phyloP scores from a whole-genome alignment of 1,140 invertebrate species.

The Scylla paramamosain region DNA sequence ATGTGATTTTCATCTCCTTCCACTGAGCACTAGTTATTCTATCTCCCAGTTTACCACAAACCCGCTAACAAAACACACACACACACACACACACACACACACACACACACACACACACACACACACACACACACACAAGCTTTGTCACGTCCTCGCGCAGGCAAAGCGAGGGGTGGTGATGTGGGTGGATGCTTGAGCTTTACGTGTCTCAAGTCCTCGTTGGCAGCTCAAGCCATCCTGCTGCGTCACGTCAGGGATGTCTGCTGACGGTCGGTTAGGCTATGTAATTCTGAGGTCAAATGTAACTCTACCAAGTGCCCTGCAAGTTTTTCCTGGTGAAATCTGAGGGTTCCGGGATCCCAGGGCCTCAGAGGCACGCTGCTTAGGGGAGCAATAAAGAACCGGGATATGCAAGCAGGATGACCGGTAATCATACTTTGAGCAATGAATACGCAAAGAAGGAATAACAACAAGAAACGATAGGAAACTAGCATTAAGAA shows the following conservation, averaged over 20 bases:
- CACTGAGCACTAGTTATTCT: background rate
- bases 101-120: slow-evolving; percentile 14
- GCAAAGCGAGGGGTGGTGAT: background rate
- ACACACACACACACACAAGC: background rate
- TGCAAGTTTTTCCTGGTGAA: background rate
- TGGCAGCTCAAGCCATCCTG: background rate
- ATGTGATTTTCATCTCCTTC: background rate
- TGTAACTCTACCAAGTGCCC: background rate
- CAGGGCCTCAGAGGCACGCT: too few species aligned
- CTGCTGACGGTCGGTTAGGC: background rate
- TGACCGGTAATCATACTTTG: background rate
- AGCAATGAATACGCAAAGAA: background rate
- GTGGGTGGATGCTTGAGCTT: background rate
- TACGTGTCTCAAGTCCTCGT: background rate
- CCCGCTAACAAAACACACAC: background rate
- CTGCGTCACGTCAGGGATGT: background rate
- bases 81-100: too few species aligned
- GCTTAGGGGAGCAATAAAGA: too few species aligned
- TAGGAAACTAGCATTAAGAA: background rate
- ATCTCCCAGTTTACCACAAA: background rate
- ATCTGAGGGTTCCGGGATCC: background rate
- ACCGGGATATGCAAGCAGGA: background rate
- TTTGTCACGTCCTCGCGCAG: background rate
- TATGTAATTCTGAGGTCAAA: background rate
- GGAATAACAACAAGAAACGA: background rate